Conservation (phyloP, 1,140 invertebrate genomes). For the Leptinotarsa undecemlineata region DNA sequence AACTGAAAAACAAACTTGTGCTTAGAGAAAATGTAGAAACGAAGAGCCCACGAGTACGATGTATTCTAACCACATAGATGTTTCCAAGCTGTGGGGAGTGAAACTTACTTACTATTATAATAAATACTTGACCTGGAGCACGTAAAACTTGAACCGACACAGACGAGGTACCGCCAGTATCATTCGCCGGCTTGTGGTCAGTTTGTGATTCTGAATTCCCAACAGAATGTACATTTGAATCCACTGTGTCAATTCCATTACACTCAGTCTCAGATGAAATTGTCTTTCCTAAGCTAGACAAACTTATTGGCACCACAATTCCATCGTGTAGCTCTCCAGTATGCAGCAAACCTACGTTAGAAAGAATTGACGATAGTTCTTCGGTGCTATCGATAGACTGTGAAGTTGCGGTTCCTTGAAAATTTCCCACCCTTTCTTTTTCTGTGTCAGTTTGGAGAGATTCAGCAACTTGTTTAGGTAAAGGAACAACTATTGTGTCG, state of each 20-base stretch:
- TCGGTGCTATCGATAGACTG: neutral
- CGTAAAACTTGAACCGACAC: conserved; percentile 24
- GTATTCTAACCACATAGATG: too few species aligned
- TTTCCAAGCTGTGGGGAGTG: too few species aligned
- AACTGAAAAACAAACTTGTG: too few species aligned
- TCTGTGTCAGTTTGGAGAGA: neutral
- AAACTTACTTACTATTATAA: conserved; percentile 54
- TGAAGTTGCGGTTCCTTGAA: neutral
- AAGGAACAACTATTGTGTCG: conserved; percentile 32
- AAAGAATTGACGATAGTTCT: neutral
- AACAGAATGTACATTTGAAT: too few species aligned
- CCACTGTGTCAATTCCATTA: too few species aligned
- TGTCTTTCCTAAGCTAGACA: too few species aligned
- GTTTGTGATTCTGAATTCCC: too few species aligned
- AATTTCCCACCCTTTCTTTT: too few species aligned
- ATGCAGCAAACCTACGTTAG: conserved; percentile 30
- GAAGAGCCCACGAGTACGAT: too few species aligned
- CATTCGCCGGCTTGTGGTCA: too few species aligned
- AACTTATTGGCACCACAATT: conserved; percentile 31
- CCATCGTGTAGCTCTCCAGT: conserved; percentile 45
- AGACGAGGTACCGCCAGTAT: conserved; percentile 4
- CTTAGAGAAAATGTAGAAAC: too few species aligned
- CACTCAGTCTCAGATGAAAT: too few species aligned
- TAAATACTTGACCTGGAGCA: conserved; percentile 55
- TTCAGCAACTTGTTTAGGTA: neutral